Evolutionary conservation across 2,797 vertebrate species (phyloP).

Genomic region (Ispidina lecontei): DNA sequence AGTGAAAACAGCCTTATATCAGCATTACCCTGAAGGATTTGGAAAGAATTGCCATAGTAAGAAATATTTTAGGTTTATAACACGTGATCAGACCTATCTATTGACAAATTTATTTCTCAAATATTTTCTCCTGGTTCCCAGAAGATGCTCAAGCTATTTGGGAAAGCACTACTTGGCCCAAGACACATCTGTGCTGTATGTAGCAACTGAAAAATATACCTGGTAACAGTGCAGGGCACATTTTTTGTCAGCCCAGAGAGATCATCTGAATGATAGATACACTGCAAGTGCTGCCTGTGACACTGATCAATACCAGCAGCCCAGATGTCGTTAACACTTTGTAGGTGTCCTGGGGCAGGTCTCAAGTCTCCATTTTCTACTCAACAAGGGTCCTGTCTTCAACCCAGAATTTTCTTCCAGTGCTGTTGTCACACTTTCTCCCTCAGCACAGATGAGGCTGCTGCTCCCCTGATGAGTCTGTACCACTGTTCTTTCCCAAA

Average conservation of each 20-base stretch:
- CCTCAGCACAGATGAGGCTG: background rate
- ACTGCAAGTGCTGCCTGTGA: background rate
- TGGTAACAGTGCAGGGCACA: background rate
- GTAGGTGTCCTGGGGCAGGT: background rate
- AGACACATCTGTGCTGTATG: background rate
- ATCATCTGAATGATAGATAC: background rate
- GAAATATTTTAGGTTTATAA: background rate
- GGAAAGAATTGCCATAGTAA: background rate
- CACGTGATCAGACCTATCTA: background rate
- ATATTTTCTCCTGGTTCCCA: background rate
- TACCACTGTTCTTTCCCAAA: background rate
- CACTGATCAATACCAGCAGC: background rate
- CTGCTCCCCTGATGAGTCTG: background rate
- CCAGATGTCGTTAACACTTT: rapidly evolving
- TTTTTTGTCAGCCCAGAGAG: background rate
- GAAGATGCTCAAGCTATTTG: background rate
- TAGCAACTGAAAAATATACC: background rate
- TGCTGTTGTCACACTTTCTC: background rate
- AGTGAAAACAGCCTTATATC: background rate
- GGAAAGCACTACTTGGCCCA: background rate
- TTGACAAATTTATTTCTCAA: background rate
- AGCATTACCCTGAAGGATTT: background rate
- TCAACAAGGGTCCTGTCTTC: background rate
- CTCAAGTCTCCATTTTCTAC: background rate
- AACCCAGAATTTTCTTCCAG: background rate